Base-by-base conservation (phyloP, 2,888 invertebrate species). In the Drosophila gaucha region DNA sequence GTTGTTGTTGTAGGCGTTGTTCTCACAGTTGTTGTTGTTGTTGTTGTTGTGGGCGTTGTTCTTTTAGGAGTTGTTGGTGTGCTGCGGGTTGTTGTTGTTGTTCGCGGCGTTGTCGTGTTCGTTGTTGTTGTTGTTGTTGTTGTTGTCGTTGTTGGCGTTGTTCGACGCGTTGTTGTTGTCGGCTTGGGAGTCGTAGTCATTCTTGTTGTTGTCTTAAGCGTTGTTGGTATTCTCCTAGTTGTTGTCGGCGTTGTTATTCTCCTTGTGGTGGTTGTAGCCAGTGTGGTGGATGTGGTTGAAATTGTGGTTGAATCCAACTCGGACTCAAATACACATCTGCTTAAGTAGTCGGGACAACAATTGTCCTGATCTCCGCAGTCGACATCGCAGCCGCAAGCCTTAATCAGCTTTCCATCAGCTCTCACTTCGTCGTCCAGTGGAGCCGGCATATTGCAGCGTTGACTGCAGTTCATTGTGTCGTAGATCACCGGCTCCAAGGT, bases 331-430 rank as follows among this genome's bases (percentile, higher is more conserved):
- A 43, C 0, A 12, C 87, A 83, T 4, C 9, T 22, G 0, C 12
- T n/a, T 0, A 93, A 88, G 88, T 93, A 96, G 90, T 96, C 96
- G 0, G 93, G 92, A 77, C 96, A 96, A 87, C 96, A 96, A 20
- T 92, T 92, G 0, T 92, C 92, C 0, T 89, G 85, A 1, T 91
- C 83, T 1, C 93, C 86, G 75, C 96, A 96, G 0, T 26, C 14
- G 24, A 5, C 14, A 50, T 92, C 91, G 73, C 96, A 96, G 39
- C 93, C 93, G 78, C 96, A 96, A 0, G 90, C 87, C 8, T 78
- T 78, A 6, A 77, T 60, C 3, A 86, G 35, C 1, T 86, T 86
- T 1, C 86, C 35, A 0, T 28, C 12, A 1, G 0, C 1, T 0
- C 4, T 16, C 2, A 22, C 0, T 0, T 22, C 0, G 8, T 28